phyloP scores from a whole-genome alignment of 2,113 vertebrate genomes.

The Rhinolophus ferrumequinum region DNA sequence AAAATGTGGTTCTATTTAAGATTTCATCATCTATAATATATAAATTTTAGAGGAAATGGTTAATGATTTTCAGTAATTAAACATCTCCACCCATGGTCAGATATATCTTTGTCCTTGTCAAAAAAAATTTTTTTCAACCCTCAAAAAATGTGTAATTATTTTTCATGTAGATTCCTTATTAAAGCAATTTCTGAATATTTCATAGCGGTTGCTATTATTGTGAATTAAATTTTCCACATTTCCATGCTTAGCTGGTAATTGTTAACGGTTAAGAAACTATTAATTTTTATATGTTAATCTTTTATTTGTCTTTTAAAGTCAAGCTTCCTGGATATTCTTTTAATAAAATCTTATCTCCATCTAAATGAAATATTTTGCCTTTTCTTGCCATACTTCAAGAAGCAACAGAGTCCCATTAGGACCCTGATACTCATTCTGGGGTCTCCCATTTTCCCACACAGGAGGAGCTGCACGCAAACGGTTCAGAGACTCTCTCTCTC shows the following conservation, averaged over 20 bases:
- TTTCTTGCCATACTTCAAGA: neutral
- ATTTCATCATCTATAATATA: neutral
- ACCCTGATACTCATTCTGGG: neutral
- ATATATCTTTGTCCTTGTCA: neutral
- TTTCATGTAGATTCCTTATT: neutral
- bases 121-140: neutral
- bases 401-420: neutral
- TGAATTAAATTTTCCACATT: slow-evolving; percentile 4
- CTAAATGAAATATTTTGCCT: neutral
- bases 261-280: neutral
- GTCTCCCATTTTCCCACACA: neutral
- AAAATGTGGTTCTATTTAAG: neutral
- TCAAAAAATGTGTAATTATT: neutral
- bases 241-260: neutral
- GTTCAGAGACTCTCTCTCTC: too few species aligned
- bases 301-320: neutral
- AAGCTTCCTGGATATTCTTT: neutral
- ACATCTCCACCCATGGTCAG: neutral
- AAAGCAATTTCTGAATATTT: neutral
- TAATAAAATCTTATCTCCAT: neutral
- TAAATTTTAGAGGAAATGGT: neutral
- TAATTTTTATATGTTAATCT: neutral
- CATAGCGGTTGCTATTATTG: neutral
- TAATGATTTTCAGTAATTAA: neutral
- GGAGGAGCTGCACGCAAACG: neutral